phyloP scores from a whole-genome alignment of 1,140 invertebrate genomes.

The Aleiodes sp. region DNA sequence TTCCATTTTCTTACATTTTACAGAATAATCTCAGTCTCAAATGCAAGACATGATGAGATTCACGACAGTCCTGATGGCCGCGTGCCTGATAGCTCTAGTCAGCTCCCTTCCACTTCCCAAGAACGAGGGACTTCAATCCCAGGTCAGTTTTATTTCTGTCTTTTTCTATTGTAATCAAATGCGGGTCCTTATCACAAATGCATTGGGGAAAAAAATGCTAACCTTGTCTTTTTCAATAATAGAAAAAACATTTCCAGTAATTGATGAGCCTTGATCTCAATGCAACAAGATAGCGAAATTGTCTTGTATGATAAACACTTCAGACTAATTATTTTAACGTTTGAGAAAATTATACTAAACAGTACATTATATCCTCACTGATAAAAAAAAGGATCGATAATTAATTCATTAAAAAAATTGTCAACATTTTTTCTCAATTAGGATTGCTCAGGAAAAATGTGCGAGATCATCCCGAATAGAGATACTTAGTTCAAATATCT shows the following conservation, averaged over 20 bases:
- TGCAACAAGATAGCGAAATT: no score
- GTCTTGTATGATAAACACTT: no score
- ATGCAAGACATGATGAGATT: slow-evolving; percentile 48
- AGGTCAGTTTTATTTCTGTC: slow-evolving; percentile 48
- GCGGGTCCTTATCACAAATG: slow-evolving; percentile 1
- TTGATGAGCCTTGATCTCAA: slow-evolving; percentile 5
- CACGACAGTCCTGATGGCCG: slow-evolving; percentile 45
- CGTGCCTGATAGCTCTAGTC: slow-evolving; percentile 50
- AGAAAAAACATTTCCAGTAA: background rate
- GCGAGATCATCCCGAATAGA: no score
- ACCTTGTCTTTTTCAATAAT: background rate
- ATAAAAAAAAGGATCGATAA: no score
- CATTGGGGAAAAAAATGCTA: background rate
- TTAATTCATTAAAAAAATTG: no score
- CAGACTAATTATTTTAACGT: no score
- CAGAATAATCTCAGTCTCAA: slow-evolving; percentile 32
- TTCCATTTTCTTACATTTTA: background rate
- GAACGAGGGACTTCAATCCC: slow-evolving; percentile 49
- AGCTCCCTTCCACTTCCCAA: slow-evolving; percentile 53
- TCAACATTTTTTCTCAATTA: no score
- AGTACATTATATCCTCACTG: no score
- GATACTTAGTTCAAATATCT: no score
- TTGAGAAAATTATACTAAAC: no score
- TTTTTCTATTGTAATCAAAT: background rate
- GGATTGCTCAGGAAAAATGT: no score